Evolutionary conservation across 2,888 invertebrate genomes (phyloP).

Genomic region (Acanthosepion lycidas): DNA sequence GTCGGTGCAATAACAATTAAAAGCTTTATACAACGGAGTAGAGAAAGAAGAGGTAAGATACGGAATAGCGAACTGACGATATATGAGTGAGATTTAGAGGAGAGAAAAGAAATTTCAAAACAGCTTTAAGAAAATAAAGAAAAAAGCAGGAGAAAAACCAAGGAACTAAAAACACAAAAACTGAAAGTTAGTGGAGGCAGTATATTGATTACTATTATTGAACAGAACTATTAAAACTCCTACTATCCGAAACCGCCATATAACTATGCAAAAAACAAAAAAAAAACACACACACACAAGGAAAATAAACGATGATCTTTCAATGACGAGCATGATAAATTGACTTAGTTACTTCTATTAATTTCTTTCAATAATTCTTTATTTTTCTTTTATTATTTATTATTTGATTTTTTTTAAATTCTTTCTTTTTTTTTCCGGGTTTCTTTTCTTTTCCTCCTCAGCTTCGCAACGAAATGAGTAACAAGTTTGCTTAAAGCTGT

Average conservation of each 20-base stretch:
- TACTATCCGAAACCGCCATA: background rate
- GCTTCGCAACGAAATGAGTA: background rate
- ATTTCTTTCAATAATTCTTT: background rate
- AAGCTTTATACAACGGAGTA: too few relatives aligned
- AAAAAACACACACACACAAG: too few relatives aligned
- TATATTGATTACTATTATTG: background rate
- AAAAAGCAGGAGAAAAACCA: too few relatives aligned
- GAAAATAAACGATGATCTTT: background rate
- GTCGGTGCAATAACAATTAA: too few relatives aligned
- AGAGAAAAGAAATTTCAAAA: too few relatives aligned
- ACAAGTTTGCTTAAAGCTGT: constrained; percentile 12
- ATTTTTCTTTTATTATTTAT: background rate
- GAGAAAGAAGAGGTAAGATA: too few relatives aligned
- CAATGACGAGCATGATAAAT: background rate
- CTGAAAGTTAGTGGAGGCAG: too few relatives aligned
- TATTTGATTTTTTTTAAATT: background rate
- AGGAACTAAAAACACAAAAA: too few relatives aligned
- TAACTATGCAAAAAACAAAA: too few relatives aligned
- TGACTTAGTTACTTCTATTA: background rate
- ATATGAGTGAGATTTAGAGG: too few relatives aligned
- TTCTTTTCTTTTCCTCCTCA: background rate
- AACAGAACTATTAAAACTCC: background rate
- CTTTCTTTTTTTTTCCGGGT: background rate
- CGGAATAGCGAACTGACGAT: too few relatives aligned
- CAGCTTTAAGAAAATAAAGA: too few relatives aligned